phyloP scores from a whole-genome alignment of 2,797 vertebrate genomes.

The Mus minutoides region DNA sequence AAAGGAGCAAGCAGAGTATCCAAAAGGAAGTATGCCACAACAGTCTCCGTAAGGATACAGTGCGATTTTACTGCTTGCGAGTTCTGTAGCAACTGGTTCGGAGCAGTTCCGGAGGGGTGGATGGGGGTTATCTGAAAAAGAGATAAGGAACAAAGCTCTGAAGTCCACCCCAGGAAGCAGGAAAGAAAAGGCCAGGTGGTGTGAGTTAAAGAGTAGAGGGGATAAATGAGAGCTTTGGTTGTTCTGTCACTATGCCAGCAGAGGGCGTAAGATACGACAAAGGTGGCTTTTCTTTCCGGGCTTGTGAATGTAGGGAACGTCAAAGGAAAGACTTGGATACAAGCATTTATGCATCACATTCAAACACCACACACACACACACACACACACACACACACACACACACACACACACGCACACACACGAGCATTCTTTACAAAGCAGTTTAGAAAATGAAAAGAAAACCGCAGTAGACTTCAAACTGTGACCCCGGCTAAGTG shows the following conservation, averaged over 20 bases:
- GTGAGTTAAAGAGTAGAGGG: not conserved
- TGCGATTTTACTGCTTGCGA: not conserved
- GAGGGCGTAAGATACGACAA: constrained; percentile 47
- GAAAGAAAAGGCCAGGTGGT: constrained; percentile 14
- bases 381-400: not conserved
- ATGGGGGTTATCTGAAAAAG: not conserved
- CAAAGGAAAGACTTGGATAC: constrained; percentile 34
- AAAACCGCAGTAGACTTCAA: not conserved
- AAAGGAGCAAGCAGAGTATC: not conserved
- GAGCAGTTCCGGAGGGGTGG: not conserved
- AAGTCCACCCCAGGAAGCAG: not conserved
- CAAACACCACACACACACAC: not conserved
- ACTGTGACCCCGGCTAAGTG: not conserved
- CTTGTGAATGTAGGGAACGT: not conserved
- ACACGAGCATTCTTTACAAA: not conserved
- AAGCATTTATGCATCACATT: not conserved
- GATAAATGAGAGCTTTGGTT: not conserved
- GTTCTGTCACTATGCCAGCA: constrained; percentile 41
- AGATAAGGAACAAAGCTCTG: not conserved
- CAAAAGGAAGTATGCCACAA: not conserved
- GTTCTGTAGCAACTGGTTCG: not conserved
- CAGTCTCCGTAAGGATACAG: not conserved
- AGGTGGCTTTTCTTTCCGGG: constrained; percentile 57
- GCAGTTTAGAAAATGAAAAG: not conserved
- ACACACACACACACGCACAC: not conserved